phyloP scores from a whole-genome alignment of 2,797 vertebrate species.

The Squalus acanthias region DNA sequence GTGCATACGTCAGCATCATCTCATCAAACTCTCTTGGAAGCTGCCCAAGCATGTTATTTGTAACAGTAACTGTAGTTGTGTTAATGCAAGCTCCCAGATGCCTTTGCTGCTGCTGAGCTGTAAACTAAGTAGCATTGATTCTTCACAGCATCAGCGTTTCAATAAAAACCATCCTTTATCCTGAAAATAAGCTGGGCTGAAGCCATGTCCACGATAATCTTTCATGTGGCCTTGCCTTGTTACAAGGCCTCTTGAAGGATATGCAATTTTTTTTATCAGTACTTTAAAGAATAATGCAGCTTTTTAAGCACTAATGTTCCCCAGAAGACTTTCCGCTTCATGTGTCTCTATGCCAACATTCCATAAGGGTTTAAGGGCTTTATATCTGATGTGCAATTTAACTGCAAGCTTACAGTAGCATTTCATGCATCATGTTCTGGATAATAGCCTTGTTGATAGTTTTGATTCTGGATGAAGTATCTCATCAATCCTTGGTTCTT shows the following conservation, averaged over 20 bases:
- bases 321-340: constrained; percentile 8
- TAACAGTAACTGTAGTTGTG: not conserved
- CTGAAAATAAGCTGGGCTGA: constrained; percentile 37
- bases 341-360: not conserved
- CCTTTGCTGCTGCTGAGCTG: constrained; percentile 2
- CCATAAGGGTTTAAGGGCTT: not conserved
- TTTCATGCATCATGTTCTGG: constrained; percentile 36
- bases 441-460: constrained; percentile 48
- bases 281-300: not conserved
- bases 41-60: not conserved
- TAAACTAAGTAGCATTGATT: constrained; percentile 12
- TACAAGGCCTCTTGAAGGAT: constrained; percentile 36
- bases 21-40: not conserved
- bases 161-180: not conserved
- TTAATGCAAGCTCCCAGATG: not conserved
- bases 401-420: not conserved
- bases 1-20: constrained; percentile 14
- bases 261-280: constrained; percentile 37
- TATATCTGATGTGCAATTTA: constrained; percentile 44
- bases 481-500: constrained; percentile 53
- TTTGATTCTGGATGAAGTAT: constrained; percentile 47
- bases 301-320: constrained; percentile 34
- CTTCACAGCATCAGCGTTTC: constrained; percentile 15
- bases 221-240: constrained; percentile 39
- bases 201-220: constrained; percentile 41